Evolutionary conservation across 2,113 vertebrate species (phyloP), one percentile per base, ranked within the genome.

Genomic region (Ramphastos sulfuratus): DNA sequence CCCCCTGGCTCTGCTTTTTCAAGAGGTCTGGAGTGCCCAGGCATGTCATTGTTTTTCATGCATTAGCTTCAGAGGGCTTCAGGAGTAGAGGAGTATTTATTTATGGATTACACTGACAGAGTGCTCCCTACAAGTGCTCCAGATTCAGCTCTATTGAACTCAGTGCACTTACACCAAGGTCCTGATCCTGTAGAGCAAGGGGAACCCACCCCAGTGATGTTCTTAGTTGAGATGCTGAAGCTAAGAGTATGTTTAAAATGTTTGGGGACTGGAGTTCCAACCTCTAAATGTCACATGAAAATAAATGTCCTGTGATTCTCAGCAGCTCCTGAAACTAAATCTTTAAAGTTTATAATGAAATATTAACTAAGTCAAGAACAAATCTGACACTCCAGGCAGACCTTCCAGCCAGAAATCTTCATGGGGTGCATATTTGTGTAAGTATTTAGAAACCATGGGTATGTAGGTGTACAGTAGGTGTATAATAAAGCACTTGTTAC

Each of bases 321-420:
- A 84, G 73, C 19, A 83, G 94, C 81, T 96, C 92, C 95, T 93
- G 83, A 93, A 85, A 77, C 93, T 95, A 97, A 96, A 93, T 95
- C 90, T 92, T 96, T 95, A 83, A 76, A 97, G 96, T 97, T 97
- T 94, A 84, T 78, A 10, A 61, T 88, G 84, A 96, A 97, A 96
- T 93, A 94, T 95, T 94, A 93, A 96, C 55, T 86, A 86, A 92
- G 63, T 55, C 60, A 75, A 50, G 87, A 85, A 52, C 23, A 77
- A 96, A 92, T 95, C 89, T 75, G 69, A 85, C 48, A 33, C n/a
- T 89, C 52, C 78, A 64, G 76, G 50, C 71, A 85, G 92, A 71
- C 58, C 64, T 94, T 88, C 73, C 67, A 88, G 73, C 21, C 73
- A 87, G 37, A n/a, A 72, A 9, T 44, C 30, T 64, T 77, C 60